phyloP scores from a whole-genome alignment of 2,113 vertebrate genomes.

The Atherinomorus stipes region DNA sequence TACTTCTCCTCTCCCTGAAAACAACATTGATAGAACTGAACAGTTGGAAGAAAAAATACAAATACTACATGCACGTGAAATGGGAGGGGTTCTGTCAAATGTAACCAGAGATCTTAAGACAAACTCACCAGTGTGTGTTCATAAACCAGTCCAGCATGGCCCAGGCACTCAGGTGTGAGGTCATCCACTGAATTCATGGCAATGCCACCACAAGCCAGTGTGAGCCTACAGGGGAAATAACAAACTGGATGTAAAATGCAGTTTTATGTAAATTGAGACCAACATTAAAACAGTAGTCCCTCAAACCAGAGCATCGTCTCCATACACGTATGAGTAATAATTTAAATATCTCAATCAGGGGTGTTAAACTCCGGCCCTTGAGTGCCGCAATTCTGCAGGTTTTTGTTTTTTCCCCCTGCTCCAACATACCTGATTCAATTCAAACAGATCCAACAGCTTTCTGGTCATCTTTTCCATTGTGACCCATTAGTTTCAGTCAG shows the following conservation, averaged over 20 bases:
- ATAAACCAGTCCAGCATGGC: slow-evolving; percentile 92
- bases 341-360: too few species aligned
- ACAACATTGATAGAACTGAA: not conserved
- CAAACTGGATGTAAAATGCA: not conserved
- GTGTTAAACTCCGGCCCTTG: too few species aligned
- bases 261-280: not conserved
- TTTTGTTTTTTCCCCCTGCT: too few species aligned
- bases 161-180: slow-evolving; percentile 91
- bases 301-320: too few species aligned
- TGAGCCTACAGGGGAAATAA: slow-evolving; percentile 79
- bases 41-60: not conserved
- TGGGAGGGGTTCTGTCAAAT: too few species aligned
- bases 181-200: slow-evolving; percentile 97
- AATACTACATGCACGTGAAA: too few species aligned
- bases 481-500: too few species aligned
- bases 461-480: too few species aligned
- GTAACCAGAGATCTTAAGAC: not conserved
- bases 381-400: too few species aligned
- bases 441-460: too few species aligned
- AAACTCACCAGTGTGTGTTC: slow-evolving; percentile 93
- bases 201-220: slow-evolving; percentile 92
- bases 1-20: slow-evolving; percentile 96
- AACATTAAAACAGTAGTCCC: not conserved
- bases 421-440: too few species aligned
- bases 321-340: too few species aligned